Evolutionary conservation across 2,797 vertebrate species (phyloP), one percentile per base, ranked within the genome.

Genomic region (Neoniphon sammara): DNA sequence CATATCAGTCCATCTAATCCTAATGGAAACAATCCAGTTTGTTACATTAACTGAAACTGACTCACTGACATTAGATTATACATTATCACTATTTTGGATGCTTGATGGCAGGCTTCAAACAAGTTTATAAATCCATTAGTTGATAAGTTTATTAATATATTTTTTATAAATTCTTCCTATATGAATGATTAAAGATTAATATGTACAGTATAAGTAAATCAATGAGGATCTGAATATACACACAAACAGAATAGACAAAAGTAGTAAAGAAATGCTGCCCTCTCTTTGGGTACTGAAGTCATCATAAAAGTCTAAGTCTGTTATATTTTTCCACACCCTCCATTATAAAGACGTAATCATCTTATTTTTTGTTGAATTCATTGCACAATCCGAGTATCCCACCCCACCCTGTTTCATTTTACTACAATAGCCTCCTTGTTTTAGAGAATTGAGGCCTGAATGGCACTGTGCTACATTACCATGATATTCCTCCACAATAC

Each of bases 381-480:
- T 91, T 91, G 78, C 91, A 87, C 86, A 87, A 91, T 83, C 82
- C 17, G 55, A 82, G 84, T 59, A 82, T 86, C 73, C 75, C 86
- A 81, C 84, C 89, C 85, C 83, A 87, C 87, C 88, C 91, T 70
- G 72, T 85, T 87, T 85, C 83, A 89, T 78, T 87, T 85, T 36
- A 88, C 85, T 79, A 94, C 92, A 94, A 93, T 92, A 90, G 88
- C 63, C 81, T 89, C 89, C 86, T 93, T 93, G 93, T 94, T 90
- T 91, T 82, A 74, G 83, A 81, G 87, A 77, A 88, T 81, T 77
- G 87, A 34, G 74, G 88, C 85, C 87, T 90, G 89, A 91, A 91
- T 90, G 90, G 88, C 89, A 91, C 91, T 89, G 88, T 83, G 90
- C 84, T 86, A 87, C 87, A 88, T 90, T 91, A 91, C 89, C 91